These are phyloP conservation scores for Megalops cyprinoides DNA, from an alignment of 2,797 vertebrate genomes.

Conservation along the genomic window DNA sequence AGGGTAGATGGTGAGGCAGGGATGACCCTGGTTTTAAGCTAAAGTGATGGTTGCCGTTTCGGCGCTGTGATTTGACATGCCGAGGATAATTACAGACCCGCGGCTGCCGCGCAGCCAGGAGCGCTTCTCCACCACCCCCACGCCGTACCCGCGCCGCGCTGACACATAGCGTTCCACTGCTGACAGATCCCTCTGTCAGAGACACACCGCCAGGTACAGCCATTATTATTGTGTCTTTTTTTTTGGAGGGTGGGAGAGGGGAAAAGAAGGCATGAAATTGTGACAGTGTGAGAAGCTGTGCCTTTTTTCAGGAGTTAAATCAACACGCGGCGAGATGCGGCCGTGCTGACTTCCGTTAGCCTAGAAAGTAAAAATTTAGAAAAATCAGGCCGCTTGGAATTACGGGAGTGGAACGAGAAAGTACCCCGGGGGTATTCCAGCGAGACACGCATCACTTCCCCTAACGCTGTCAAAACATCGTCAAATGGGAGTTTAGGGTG, in stretches of 20 bases:
- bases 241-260: too few species aligned
- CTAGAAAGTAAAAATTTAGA: constrained; percentile 6
- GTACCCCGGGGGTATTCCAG: not conserved
- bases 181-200: constrained; percentile 48
- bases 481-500: constrained; percentile 31
- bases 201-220: not conserved
- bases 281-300: constrained; percentile 34
- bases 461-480: constrained; percentile 22
- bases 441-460: constrained; percentile 32
- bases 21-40: not conserved
- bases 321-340: constrained; percentile 28
- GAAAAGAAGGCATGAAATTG: constrained; percentile 42
- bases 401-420: not conserved
- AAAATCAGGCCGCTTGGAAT: not conserved
- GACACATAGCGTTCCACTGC: constrained; percentile 38
- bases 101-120: not conserved
- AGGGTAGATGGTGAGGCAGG: constrained; percentile 19
- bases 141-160: constrained; percentile 31
- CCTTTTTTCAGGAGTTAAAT: constrained; percentile 44
- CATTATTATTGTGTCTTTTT: constrained; percentile 39
- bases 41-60: constrained; percentile 42
- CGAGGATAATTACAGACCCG: constrained; percentile 56
- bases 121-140: constrained; percentile 27
- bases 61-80: constrained; percentile 53
- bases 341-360: not conserved